A percentile compares a stretch with the other conserved stretches of the same genome.
These are phyloP conservation scores for Heterotis niloticus DNA, from an alignment of 2,113 vertebrate species.

Conservation along the genomic window DNA sequence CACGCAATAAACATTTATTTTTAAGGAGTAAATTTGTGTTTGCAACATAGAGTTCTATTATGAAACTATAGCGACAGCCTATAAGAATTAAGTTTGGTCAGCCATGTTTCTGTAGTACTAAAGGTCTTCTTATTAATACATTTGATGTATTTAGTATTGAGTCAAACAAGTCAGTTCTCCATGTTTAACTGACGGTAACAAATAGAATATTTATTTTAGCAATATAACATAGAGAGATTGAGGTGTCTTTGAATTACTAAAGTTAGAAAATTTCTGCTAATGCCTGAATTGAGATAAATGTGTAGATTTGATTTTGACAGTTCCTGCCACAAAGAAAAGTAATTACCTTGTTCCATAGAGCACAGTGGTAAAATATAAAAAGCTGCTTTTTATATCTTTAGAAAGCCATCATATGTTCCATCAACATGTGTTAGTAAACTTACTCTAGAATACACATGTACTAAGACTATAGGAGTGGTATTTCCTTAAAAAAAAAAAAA, in stretches of 20 bases:
- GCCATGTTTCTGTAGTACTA: background rate
- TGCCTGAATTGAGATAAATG: background rate
- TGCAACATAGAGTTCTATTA: background rate
- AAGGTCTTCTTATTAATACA: background rate
- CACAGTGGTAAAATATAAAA: background rate
- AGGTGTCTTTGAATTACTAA: background rate
- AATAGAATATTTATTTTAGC: background rate
- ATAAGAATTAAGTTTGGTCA: background rate
- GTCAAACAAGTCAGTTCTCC: no score
- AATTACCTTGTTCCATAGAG: background rate
- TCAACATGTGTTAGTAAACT: no score
- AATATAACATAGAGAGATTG: background rate
- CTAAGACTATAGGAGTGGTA: no score
- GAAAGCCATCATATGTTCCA: background rate
- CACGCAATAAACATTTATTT: conserved; percentile 9
- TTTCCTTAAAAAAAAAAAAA: background rate
- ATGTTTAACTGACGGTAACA: background rate
- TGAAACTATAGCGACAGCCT: background rate
- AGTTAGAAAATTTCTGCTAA: background rate
- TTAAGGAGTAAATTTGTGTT: background rate
- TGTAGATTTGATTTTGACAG: background rate
- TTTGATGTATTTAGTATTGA: no score
- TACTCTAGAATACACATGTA: no score
- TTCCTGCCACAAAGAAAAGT: background rate
- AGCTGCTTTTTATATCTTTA: background rate